Conservation (phyloP, 2,797 vertebrate genomes). For the Anisognathus igniventris region DNA sequence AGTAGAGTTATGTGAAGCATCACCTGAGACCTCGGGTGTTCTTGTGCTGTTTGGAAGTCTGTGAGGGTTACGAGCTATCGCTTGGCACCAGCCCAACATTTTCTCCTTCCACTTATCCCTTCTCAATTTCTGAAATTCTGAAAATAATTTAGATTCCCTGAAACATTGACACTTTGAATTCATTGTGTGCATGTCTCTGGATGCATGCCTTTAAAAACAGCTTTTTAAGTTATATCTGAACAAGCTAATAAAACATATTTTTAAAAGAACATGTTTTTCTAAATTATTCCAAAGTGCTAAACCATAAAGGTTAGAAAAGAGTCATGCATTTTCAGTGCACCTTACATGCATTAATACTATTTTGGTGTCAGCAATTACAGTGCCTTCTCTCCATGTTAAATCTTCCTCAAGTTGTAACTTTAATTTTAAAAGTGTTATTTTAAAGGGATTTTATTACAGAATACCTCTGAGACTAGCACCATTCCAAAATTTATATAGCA, state of each 20-base stretch:
- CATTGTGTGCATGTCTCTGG: slow-evolving; percentile 47
- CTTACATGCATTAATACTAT: neutral
- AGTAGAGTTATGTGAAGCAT: slow-evolving; percentile 68
- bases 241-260: neutral
- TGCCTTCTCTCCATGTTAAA: neutral
- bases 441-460: neutral
- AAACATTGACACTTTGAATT: slow-evolving; percentile 67
- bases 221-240: neutral
- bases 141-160: slow-evolving; percentile 82
- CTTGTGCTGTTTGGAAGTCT: slow-evolving; percentile 77
- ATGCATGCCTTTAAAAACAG: slow-evolving; percentile 51
- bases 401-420: neutral
- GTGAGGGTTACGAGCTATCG: slow-evolving; percentile 79
- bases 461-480: neutral
- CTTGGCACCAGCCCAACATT: slow-evolving; percentile 83
- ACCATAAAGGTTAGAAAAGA: neutral
- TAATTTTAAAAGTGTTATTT: neutral
- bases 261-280: neutral
- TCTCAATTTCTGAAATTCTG: slow-evolving; percentile 82
- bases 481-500: neutral
- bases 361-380: neutral
- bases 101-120: slow-evolving; percentile 80
- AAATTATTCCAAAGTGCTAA: neutral
- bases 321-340: neutral
- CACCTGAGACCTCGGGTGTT: slow-evolving; percentile 76